phyloP scores from a whole-genome alignment of 2,888 invertebrate species.

The Torymus tubicola region DNA sequence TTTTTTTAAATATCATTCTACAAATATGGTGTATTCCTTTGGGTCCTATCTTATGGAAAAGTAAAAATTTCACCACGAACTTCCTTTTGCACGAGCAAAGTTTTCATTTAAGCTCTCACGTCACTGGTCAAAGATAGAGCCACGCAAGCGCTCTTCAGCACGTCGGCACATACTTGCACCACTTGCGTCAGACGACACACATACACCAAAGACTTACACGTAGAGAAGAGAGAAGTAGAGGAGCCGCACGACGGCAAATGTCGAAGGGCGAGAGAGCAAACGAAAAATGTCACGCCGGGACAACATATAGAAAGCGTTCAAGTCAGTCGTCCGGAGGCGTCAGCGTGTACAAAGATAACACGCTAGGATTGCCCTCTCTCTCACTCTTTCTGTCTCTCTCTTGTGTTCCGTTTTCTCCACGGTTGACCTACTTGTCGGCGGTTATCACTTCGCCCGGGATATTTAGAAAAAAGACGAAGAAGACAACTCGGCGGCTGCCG shows the following conservation, averaged over 20 bases:
- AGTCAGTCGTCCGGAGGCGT: slow-evolving; percentile 3
- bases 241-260: slow-evolving; percentile 3
- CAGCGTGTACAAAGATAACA: slow-evolving; percentile 50
- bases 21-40: no score
- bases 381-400: slow-evolving; percentile 15
- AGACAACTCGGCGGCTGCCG: neutral
- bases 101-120: no score
- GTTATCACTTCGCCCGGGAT: slow-evolving; percentile 44
- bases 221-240: no score
- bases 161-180: no score
- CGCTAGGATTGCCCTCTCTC: slow-evolving; percentile 34
- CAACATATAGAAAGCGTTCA: neutral
- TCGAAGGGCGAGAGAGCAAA: slow-evolving; percentile 32
- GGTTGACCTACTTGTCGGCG: slow-evolving; percentile 53
- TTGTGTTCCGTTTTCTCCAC: neutral
- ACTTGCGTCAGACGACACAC: no score
- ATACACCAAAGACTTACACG: no score
- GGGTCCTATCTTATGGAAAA: no score
- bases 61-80: no score
- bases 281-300: slow-evolving; percentile 22
- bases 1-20: no score
- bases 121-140: no score
- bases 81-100: no score
- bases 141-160: no score
- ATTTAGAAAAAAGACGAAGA: slow-evolving; percentile 40